These are phyloP conservation scores for Harpalus rufipes DNA, from an alignment of 2,888 invertebrate species.

Conservation along the genomic window DNA sequence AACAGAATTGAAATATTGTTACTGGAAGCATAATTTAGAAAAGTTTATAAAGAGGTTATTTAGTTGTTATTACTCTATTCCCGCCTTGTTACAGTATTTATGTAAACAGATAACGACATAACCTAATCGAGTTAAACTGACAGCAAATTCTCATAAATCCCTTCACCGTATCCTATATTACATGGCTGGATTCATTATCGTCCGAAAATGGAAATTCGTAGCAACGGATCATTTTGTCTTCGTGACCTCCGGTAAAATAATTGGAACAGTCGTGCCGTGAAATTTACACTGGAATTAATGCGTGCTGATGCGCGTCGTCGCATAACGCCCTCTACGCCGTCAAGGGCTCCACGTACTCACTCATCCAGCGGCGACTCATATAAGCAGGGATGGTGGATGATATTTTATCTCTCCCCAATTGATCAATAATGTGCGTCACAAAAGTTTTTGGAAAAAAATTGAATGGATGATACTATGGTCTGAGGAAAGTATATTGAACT, in stretches of 20 bases:
- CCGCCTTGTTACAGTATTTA: too few relatives aligned
- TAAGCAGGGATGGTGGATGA: neutral
- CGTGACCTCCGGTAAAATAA: constrained; percentile 61
- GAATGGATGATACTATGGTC: too few relatives aligned
- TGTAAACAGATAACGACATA: neutral
- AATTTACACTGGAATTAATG: constrained; percentile 65
- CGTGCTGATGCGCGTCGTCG: constrained; percentile 56
- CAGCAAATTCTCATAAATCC: neutral
- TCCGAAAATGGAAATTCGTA: constrained; percentile 43
- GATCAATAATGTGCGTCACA: too few relatives aligned
- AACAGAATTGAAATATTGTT: too few relatives aligned
- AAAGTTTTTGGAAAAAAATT: too few relatives aligned
- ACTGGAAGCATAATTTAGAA: too few relatives aligned
- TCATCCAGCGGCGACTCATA: neutral
- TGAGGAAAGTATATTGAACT: too few relatives aligned
- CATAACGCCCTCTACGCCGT: neutral
- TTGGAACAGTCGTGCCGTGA: constrained; percentile 64
- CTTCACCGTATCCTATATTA: neutral
- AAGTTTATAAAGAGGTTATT: too few relatives aligned
- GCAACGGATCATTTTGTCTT: constrained; percentile 43
- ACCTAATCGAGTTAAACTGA: neutral
- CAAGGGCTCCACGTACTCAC: constrained; percentile 1
- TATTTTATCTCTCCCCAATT: neutral
- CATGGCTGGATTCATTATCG: constrained; percentile 26
- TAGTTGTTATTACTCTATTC: too few relatives aligned